Percentiles rank a stretch among this genome's conserved stretches.
Evolutionary conservation across 2,888 invertebrate species (phyloP).

Genomic region (Agriopis leucophaearia): DNA sequence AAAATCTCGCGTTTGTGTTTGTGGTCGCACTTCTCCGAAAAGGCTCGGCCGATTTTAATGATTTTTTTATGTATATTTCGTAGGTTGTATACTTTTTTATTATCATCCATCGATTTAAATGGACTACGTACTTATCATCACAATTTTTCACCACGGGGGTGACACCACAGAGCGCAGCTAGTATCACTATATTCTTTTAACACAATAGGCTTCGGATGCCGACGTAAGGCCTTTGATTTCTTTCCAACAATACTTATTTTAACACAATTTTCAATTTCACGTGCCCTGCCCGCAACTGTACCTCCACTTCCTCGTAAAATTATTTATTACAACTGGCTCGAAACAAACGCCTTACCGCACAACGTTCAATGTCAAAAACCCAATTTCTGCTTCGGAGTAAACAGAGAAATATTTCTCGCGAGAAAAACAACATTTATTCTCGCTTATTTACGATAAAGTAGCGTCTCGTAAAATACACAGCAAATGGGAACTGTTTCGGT

Average conservation of each 20-base stretch:
- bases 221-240: not conserved
- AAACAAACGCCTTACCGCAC: slow-evolving; percentile 11
- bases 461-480: slow-evolving; percentile 36
- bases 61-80: too few species aligned
- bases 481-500: slow-evolving; percentile 32
- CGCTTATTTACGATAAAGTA: slow-evolving; percentile 37
- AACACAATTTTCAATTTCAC: not conserved
- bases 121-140: too few species aligned
- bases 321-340: slow-evolving; percentile 9
- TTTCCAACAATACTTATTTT: not conserved
- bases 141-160: too few species aligned
- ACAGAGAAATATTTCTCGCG: slow-evolving; percentile 30
- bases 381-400: slow-evolving; percentile 23
- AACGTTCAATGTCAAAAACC: slow-evolving; percentile 29
- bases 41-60: too few species aligned
- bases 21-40: too few species aligned
- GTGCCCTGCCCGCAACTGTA: slow-evolving; percentile 1
- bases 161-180: too few species aligned
- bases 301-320: slow-evolving; percentile 16
- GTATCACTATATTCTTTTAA: too few species aligned
- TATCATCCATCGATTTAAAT: too few species aligned
- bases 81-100: too few species aligned
- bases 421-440: slow-evolving; percentile 34
- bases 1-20: too few species aligned
- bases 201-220: not conserved